These are phyloP conservation scores for Enteromius trimaculatus DNA, from an alignment of 2,797 vertebrate species.

Conservation along the genomic window DNA sequence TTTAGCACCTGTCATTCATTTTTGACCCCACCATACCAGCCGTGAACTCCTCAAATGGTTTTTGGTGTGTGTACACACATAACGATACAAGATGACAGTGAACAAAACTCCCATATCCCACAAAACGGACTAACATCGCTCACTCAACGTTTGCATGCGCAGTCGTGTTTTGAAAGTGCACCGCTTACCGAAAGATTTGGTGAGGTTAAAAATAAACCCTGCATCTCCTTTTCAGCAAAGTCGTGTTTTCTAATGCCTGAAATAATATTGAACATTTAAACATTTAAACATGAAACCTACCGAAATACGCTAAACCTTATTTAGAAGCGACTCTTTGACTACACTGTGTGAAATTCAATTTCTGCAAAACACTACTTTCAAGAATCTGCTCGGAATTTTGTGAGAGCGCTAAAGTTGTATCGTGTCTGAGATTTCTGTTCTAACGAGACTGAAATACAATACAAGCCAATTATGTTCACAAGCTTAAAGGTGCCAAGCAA, in stretches of 20 bases:
- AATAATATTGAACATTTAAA: conserved; percentile 48
- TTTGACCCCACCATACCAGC: conserved; percentile 49
- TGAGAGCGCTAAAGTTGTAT: conserved; percentile 23
- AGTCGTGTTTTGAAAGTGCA: conserved; percentile 35
- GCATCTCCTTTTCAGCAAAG: conserved; percentile 33
- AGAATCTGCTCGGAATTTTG: conserved; percentile 11
- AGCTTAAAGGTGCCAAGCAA: conserved; percentile 51
- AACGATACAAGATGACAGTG: conserved; percentile 25
- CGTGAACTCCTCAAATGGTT: conserved; percentile 49
- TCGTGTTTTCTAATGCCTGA: conserved; percentile 31
- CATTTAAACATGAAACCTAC: conserved; percentile 2
- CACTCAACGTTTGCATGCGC: conserved; percentile 32
- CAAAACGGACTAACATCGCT: conserved; percentile 39
- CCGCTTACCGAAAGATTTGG: conserved; percentile 34
- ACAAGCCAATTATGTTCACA: conserved; percentile 53
- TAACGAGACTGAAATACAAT: conserved; percentile 49
- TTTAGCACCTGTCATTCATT: conserved; percentile 64
- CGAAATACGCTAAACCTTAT: conserved; percentile 28
- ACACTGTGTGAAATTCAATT: background rate
- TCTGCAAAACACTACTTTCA: conserved; percentile 8
- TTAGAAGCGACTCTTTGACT: conserved; percentile 4
- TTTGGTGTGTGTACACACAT: conserved; percentile 35
- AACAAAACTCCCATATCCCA: conserved; percentile 26
- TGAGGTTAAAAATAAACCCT: conserved; percentile 33
- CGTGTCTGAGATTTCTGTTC: conserved; percentile 44